Base-by-base conservation (phyloP, 2,797 vertebrate species). In the Adelosebastes latens region DNA sequence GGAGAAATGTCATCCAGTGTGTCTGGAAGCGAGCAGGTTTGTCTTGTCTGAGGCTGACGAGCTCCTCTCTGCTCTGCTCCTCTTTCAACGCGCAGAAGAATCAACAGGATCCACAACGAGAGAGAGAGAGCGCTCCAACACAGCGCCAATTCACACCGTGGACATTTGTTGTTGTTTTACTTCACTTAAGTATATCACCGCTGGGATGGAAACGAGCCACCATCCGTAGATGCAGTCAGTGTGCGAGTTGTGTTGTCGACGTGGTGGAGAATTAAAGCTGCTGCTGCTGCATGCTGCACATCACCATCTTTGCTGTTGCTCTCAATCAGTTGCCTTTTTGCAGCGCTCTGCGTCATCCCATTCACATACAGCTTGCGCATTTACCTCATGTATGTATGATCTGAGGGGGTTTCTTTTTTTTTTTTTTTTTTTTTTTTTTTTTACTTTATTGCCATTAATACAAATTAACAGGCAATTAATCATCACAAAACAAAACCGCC, bases 71-170 rank as follows among this genome's bases (percentile, higher is more conserved):
- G 49, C 49, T 67, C 32, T 42, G 84, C 83, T 87, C 72, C 76
- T 82, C 80, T 46, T 46, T 65, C 13, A 87, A 80, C 87, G 82
- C 87, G 81, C 82, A 69, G 64, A 83, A 75, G 74, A 75, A 92
- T 94, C 94, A 95, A 95, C 94, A 95, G 94, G 94, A 94, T 85
- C 53, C 80, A 76, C 80, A 61, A 31, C 80, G 42, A 46, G 42
- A 46, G 42, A 42, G 86, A 55, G 87, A 84, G 86, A 81, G 88
- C 86, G 85, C 87, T 55, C 64, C 63, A 71, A 24, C 13, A 75
- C 81, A 72, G 89, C 81, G 65, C 79, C 58, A 64, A 72, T 70
- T 80, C 85, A 84, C 88, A 70, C 80, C 71, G 79, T 46, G 81
- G 66, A 70, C 81, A 32, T 74, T 39, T 61, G 85, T 31, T 36